A percentile compares a stretch with the other conserved stretches of the same genome.
Conservation (phyloP, 2,888 invertebrate genomes). For the Folsomia candida region DNA sequence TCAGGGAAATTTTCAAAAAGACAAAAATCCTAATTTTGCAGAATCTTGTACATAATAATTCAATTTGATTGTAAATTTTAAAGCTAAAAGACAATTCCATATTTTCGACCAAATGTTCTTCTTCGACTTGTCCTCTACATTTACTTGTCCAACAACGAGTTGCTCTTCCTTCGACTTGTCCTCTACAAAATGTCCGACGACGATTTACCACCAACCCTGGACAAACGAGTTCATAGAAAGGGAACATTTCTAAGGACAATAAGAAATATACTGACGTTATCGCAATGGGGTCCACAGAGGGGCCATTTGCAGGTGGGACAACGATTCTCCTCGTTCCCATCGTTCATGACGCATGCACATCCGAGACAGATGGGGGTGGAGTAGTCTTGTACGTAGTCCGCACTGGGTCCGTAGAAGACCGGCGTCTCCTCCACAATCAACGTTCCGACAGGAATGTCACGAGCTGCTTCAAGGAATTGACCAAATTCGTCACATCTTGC, state of each 20-base stretch:
- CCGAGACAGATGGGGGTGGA: constrained; percentile 53
- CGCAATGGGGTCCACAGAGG: constrained; percentile 68
- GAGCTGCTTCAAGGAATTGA: constrained; percentile 24
- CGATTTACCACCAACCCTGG: too few relatives aligned
- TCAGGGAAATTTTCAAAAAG: too few relatives aligned
- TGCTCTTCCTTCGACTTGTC: too few relatives aligned
- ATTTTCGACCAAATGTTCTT: too few relatives aligned
- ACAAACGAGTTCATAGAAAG: too few relatives aligned
- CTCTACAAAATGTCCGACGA: too few relatives aligned
- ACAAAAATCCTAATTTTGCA: too few relatives aligned
- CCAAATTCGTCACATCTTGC: constrained; percentile 27
- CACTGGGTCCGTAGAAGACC: constrained; percentile 54
- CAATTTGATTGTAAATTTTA: too few relatives aligned
- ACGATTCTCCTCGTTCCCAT: constrained; percentile 43
- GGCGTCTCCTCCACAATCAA: constrained; percentile 28
- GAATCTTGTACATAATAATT: too few relatives aligned
- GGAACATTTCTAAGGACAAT: background rate
- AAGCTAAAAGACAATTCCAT: too few relatives aligned
- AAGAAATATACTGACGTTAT: constrained; percentile 46
- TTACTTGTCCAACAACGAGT: too few relatives aligned
- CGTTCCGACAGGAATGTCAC: constrained; percentile 25
- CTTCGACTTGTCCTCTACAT: too few relatives aligned
- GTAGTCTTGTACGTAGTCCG: constrained; percentile 67
- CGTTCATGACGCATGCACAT: constrained; percentile 37
- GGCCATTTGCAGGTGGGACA: constrained; percentile 79